Evolutionary conservation across 37 sponge, comb jelly and placozoan genomes (phyloP), one percentile per base, ranked within the genome.

Genomic region (Axinella damicornis): DNA sequence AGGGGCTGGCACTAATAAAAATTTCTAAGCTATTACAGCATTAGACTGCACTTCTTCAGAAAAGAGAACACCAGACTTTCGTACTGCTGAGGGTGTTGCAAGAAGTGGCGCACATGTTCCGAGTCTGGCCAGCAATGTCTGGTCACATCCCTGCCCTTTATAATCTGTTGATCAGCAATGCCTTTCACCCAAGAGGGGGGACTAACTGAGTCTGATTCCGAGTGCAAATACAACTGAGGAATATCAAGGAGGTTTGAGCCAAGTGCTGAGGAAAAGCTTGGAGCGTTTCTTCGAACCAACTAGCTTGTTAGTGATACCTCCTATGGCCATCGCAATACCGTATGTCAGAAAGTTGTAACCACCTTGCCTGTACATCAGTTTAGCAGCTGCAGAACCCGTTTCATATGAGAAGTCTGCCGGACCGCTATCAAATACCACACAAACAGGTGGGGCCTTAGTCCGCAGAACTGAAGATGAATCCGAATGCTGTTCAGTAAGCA

Each of bases 381-480:
- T 84, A 22, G 89, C 81, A 19, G 89, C 93, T 34, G 70, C 85
- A 18, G 80, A 38, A 1, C 93, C 93, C 38, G 75, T 0, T 32
- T 79, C 64, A 34, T 46, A 54, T 6, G 81, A 41, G 39, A 88
- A 92, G 12, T 31, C 27, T 2, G 82, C 17, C 21, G 89, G 93
- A n/a, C 89, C 82, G 56, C 93, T 87, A 60, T 92, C 93, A 75
- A 88, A 88, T 25, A 92, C 55, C 19, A 88, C 22, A 18, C 89
- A 76, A 31, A 35, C 33, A 4, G 89, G 69, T 40, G 21, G 20
- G 17, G 75, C 14, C 21, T 76, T 81, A 0, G 55, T 67, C 13
- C 25, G 53, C 20, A 81, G 74, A 9, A 40, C 36, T 41, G 57
- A 71, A 12, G 57, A 31, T 5, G 36, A 33, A 2, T 78, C 18